Evolutionary conservation across 2,888 invertebrate genomes (phyloP).

Genomic region (Lymantria monacha): DNA sequence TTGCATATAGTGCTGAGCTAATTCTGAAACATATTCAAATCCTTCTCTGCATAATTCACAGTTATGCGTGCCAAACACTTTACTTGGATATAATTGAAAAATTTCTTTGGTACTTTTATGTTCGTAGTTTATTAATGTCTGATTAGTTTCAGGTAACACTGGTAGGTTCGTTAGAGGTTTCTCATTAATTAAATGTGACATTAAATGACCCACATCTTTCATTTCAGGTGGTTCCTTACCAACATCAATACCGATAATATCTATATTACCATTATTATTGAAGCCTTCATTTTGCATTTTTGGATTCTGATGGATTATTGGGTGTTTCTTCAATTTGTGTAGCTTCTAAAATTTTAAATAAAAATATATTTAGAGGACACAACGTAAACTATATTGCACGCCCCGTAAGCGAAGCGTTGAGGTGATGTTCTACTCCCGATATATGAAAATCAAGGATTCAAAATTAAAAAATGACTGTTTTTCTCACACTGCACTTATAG

Average conservation of each 20-base stretch:
- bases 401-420: no score
- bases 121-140: slow-evolving; percentile 37
- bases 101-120: slow-evolving; percentile 46
- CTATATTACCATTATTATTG: slow-evolving; percentile 44
- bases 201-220: slow-evolving; percentile 50
- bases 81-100: slow-evolving; percentile 42
- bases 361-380: background rate
- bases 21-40: slow-evolving; percentile 54
- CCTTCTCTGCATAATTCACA: slow-evolving; percentile 62
- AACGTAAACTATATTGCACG: no score
- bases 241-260: slow-evolving; percentile 65
- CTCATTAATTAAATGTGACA: slow-evolving; percentile 45
- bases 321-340: slow-evolving; percentile 68
- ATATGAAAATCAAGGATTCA: no score
- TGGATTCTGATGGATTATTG: slow-evolving; percentile 33
- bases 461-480: no score
- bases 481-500: no score
- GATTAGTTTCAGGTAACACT: slow-evolving; percentile 36
- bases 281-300: slow-evolving; percentile 50
- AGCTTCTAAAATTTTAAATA: slow-evolving; percentile 56
- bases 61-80: slow-evolving; percentile 40
- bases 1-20: slow-evolving; percentile 60
- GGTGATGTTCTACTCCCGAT: no score
- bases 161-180: slow-evolving; percentile 39
- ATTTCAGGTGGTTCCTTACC: slow-evolving; percentile 52